Conservation (phyloP, 2,797 vertebrate species). For the Helicolenus hilgendorfi region DNA sequence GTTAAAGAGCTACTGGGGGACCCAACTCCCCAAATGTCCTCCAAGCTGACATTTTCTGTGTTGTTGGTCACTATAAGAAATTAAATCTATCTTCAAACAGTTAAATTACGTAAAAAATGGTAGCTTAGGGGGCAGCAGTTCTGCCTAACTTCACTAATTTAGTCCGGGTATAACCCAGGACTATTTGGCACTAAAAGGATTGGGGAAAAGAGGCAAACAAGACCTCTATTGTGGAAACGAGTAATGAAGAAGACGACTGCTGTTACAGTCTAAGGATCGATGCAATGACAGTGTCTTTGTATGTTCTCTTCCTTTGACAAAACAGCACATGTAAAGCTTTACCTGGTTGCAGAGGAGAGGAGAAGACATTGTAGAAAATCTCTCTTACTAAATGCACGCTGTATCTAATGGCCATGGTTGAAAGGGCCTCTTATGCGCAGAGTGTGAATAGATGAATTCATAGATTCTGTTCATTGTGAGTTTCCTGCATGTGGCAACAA, state of each 20-base stretch:
- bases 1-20: not conserved
- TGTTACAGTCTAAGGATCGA: not conserved
- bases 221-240: not conserved
- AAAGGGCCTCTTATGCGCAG: not conserved
- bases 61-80: not conserved
- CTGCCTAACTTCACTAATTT: not conserved
- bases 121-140: not conserved
- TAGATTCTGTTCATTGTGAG: not conserved
- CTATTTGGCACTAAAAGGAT: not conserved
- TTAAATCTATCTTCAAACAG: not conserved
- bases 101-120: not conserved
- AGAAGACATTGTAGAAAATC: not conserved
- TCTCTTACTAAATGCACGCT: not conserved
- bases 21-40: not conserved
- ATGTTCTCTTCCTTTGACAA: not conserved
- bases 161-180: not conserved
- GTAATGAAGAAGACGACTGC: not conserved
- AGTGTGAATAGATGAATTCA: not conserved
- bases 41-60: not conserved
- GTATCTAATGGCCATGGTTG: not conserved
- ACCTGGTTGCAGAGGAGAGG: not conserved
- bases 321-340: not conserved
- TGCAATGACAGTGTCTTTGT: not conserved
- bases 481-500: not conserved
- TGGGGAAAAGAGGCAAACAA: not conserved